These are phyloP conservation scores for Acanthosepion pharaonis DNA, from an alignment of 2,888 invertebrate genomes.

Conservation along the genomic window DNA sequence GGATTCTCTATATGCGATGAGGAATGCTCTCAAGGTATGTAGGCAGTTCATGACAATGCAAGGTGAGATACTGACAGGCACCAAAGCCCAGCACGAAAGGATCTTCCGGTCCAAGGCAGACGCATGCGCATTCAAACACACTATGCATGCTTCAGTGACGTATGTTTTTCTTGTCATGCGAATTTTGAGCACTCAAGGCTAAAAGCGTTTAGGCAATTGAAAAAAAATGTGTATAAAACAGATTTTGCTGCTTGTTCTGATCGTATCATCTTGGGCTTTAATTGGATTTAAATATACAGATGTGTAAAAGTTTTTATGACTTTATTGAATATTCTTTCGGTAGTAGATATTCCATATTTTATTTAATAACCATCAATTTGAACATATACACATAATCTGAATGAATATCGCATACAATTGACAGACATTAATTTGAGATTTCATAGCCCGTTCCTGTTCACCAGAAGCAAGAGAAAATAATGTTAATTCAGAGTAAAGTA, in stretches of 20 bases:
- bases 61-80: conserved; percentile 10
- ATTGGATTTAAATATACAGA: not conserved
- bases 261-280: not conserved
- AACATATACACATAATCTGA: too few species aligned
- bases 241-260: not conserved
- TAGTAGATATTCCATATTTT: too few species aligned
- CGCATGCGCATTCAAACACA: conserved; percentile 6
- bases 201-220: not conserved
- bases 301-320: not conserved
- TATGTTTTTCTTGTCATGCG: not conserved
- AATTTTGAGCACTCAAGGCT: not conserved
- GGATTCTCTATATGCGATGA: not conserved
- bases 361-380: too few species aligned
- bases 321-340: not conserved
- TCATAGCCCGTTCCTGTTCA: too few species aligned
- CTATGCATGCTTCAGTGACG: not conserved
- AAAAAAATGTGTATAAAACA: not conserved
- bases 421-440: too few species aligned
- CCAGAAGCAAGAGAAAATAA: too few species aligned
- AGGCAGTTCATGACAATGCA: not conserved
- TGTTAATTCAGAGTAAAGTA: too few species aligned
- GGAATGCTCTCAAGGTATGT: conserved; percentile 6
- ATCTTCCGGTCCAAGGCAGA: not conserved
- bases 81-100: not conserved
- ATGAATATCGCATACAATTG: too few species aligned